These are phyloP conservation scores for Chymomyza procnemis DNA, from an alignment of 2,888 invertebrate species.

Conservation along the genomic window DNA sequence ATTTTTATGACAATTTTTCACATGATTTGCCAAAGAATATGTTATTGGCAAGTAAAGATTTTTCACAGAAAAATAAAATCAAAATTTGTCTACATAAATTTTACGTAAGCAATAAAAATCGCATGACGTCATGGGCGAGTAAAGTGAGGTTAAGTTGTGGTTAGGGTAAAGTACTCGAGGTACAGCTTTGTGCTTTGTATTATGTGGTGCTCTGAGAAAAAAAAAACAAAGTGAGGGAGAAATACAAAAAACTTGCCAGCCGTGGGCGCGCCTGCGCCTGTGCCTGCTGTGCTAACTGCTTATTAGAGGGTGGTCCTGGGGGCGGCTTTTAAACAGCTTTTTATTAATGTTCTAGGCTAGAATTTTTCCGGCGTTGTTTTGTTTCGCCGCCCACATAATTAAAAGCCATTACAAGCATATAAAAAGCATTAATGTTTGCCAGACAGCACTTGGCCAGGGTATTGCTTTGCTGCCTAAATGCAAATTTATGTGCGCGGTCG, in stretches of 20 bases:
- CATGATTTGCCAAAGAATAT: slow-evolving; percentile 54
- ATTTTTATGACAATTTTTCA: slow-evolving; percentile 71
- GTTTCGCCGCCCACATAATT: slow-evolving; percentile 59
- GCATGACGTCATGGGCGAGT: not conserved
- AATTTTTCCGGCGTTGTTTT: not conserved
- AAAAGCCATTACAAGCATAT: slow-evolving; percentile 61
- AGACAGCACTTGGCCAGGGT: not conserved
- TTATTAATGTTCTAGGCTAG: not conserved
- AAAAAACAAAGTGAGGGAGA: too few species aligned
- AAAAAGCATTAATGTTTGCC: slow-evolving; percentile 47
- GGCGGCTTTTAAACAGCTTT: not conserved
- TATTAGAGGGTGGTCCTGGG: not conserved
- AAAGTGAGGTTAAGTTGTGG: not conserved
- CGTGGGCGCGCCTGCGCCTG: not conserved
- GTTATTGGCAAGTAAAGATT: not conserved
- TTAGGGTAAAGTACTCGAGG: not conserved
- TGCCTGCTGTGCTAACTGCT: slow-evolving; percentile 11
- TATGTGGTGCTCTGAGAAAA: slow-evolving; percentile 6
- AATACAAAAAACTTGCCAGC: not conserved
- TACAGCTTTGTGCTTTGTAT: too few species aligned
- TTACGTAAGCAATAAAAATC: slow-evolving; percentile 24
- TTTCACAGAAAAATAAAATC: slow-evolving; percentile 10
- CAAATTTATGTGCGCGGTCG: slow-evolving; percentile 55
- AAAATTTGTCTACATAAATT: slow-evolving; percentile 15
- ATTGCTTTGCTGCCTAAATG: slow-evolving; percentile 59